Percentiles rank a stretch among this genome's conserved stretches.
Evolutionary conservation across 2,888 invertebrate species (phyloP).

Genomic region (Lysandra bellargus): DNA sequence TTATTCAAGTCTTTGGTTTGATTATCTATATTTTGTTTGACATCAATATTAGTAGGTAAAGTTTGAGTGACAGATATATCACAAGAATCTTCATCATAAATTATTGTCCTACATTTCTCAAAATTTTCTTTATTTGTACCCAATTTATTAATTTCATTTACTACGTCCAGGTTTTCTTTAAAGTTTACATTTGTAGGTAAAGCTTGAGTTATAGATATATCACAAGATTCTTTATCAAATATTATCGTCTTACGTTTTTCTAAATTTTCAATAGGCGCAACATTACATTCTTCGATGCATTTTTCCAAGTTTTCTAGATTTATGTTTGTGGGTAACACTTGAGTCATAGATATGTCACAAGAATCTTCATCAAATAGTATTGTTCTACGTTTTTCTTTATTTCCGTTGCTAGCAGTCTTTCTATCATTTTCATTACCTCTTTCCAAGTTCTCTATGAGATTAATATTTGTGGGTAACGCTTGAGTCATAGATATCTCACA

Average conservation of each 20-base stretch:
- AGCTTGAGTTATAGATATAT: constrained; percentile 30
- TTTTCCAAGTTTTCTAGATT: constrained; percentile 30
- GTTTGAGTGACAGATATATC: constrained; percentile 37
- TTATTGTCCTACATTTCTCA: constrained; percentile 39
- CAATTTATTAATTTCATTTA: neutral
- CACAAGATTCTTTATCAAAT: constrained; percentile 29
- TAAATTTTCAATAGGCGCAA: neutral
- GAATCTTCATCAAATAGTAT: constrained; percentile 44
- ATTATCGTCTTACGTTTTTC: constrained; percentile 26
- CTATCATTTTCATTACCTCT: neutral
- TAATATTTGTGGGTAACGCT: constrained; percentile 43
- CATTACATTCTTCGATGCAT: neutral
- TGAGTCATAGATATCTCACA: constrained; percentile 43
- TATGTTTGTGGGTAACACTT: constrained; percentile 41
- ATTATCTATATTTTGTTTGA: neutral
- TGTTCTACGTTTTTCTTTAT: constrained; percentile 39
- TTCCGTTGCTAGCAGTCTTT: neutral
- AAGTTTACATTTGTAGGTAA: constrained; percentile 24
- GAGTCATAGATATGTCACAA: constrained; percentile 42
- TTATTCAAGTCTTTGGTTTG: constrained; percentile 35
- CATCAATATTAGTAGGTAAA: constrained; percentile 40
- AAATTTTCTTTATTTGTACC: neutral
- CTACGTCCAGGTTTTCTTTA: constrained; percentile 16
- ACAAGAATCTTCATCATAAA: constrained; percentile 39
- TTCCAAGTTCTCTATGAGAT: constrained; percentile 30